Conservation (phyloP, 2,113 vertebrate species). For the Bubo blakistoni region DNA sequence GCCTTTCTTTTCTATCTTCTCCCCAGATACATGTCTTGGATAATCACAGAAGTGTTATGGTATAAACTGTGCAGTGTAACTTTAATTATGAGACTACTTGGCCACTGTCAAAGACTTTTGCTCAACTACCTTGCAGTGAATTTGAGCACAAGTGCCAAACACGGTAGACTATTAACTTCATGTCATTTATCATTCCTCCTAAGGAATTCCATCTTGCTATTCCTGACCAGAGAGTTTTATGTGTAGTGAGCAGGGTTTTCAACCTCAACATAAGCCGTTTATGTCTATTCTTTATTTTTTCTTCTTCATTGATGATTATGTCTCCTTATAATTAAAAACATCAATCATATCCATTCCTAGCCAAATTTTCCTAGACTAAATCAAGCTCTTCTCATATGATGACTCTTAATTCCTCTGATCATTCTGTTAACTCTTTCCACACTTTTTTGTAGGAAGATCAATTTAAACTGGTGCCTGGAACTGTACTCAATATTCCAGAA, state of each 20-base stretch:
- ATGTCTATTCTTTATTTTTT: background rate
- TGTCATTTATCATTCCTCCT: background rate
- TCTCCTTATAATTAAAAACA: background rate
- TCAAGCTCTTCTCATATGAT: background rate
- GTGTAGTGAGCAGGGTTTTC: background rate
- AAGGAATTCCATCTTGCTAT: background rate
- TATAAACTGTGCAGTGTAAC: background rate
- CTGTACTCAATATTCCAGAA: background rate
- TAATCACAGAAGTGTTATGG: background rate
- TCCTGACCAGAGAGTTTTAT: background rate
- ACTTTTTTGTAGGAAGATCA: background rate
- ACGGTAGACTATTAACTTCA: background rate
- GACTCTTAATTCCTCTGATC: background rate
- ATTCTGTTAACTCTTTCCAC: background rate
- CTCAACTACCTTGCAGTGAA: background rate
- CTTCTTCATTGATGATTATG: background rate
- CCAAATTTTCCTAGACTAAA: background rate
- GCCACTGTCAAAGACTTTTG: background rate
- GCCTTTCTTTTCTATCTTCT: background rate
- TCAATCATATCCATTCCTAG: background rate
- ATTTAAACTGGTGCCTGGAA: background rate
- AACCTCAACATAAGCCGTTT: background rate
- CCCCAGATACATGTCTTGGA: background rate
- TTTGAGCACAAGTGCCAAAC: background rate
- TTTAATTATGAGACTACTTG: background rate